These are phyloP conservation scores for Drosophila rellima DNA, from an alignment of 2,888 invertebrate genomes.

Conservation along the genomic window DNA sequence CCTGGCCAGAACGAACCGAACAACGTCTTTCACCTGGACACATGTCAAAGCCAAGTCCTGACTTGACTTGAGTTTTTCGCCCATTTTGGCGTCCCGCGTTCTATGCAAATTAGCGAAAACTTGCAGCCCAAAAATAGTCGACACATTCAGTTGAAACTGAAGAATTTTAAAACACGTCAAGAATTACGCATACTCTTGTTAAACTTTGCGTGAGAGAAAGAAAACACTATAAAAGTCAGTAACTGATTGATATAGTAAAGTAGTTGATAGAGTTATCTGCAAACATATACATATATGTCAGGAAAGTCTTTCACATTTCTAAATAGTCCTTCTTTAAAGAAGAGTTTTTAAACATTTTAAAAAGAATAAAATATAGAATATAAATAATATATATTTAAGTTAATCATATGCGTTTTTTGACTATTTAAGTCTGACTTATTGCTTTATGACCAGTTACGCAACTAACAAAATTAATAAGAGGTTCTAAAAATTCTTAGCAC, in stretches of 20 bases:
- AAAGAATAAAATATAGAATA: too few species aligned
- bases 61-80: slow-evolving; percentile 49
- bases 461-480: not conserved
- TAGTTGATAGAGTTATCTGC: not conserved
- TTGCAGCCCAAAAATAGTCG: slow-evolving; percentile 59
- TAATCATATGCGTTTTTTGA: not conserved
- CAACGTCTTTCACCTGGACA: slow-evolving; percentile 62
- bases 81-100: slow-evolving; percentile 25
- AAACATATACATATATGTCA: not conserved
- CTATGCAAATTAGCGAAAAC: slow-evolving; percentile 69
- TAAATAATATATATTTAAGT: too few species aligned
- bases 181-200: slow-evolving; percentile 39
- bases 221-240: not conserved
- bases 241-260: not conserved
- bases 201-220: not conserved
- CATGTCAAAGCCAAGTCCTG: slow-evolving; percentile 69
- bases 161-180: slow-evolving; percentile 23
- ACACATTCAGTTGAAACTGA: slow-evolving; percentile 25
- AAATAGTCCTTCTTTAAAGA: too few species aligned
- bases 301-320: not conserved
- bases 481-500: not conserved
- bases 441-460: not conserved
- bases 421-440: not conserved
- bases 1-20: slow-evolving; percentile 14
- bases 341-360: too few species aligned